Conservation (phyloP, 2,888 invertebrate genomes). For the Dermolepida albohirtum region DNA sequence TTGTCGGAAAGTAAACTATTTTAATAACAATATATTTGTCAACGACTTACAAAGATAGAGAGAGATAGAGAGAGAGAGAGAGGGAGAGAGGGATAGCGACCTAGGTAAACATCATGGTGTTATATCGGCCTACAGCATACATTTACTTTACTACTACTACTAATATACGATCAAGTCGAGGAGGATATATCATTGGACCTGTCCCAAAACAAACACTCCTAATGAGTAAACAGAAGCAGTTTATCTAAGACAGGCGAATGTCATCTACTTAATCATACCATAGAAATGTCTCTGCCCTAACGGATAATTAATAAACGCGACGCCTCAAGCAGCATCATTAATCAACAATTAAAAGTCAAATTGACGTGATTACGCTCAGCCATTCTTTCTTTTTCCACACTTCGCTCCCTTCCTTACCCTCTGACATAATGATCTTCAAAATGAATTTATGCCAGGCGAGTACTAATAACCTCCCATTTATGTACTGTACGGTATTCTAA, state of each 20-base stretch:
- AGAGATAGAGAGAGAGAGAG: slow-evolving; percentile 20
- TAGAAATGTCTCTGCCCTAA: slow-evolving; percentile 56
- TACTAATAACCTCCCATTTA: slow-evolving; percentile 39
- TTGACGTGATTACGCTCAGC: slow-evolving; percentile 58
- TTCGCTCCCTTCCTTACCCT: too few species aligned
- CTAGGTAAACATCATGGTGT: slow-evolving; percentile 28
- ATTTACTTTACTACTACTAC: slow-evolving; percentile 44
- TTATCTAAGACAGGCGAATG: slow-evolving; percentile 58
- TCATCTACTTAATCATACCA: slow-evolving; percentile 60
- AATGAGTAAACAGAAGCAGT: slow-evolving; percentile 60
- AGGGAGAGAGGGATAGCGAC: slow-evolving; percentile 8
- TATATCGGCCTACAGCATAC: slow-evolving; percentile 46
- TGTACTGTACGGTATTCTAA: slow-evolving; percentile 31
- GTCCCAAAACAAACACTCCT: slow-evolving; percentile 57
- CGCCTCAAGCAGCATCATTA: slow-evolving; percentile 57
- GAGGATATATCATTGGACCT: slow-evolving; percentile 52
- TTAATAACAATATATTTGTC: slow-evolving; percentile 43
- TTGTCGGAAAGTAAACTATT: slow-evolving; percentile 36
- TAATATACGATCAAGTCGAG: slow-evolving; percentile 43
- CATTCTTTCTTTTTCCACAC: slow-evolving; percentile 51
- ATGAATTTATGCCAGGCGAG: slow-evolving; percentile 43
- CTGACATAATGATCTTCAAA: slow-evolving; percentile 22
- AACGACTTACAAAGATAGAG: slow-evolving; percentile 21
- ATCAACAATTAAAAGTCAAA: slow-evolving; percentile 61
- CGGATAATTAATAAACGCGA: slow-evolving; percentile 62